Evolutionary conservation across 2,797 vertebrate genomes (phyloP).

Genomic region (Myotis findleyi): DNA sequence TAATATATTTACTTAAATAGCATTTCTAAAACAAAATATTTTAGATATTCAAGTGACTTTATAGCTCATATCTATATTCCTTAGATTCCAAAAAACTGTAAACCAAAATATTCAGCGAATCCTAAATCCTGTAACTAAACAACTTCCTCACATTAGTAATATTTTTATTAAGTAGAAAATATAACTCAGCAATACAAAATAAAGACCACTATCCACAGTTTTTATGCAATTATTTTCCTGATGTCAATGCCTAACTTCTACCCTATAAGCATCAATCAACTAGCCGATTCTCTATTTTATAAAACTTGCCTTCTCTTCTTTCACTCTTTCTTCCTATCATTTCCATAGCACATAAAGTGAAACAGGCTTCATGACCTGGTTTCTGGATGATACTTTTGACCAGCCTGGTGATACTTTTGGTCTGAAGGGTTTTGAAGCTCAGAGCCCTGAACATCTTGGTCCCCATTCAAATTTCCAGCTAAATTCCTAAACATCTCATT

Average conservation of each 20-base stretch:
- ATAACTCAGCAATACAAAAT: constrained; percentile 30
- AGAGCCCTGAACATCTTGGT: constrained; percentile 23
- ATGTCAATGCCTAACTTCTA: background rate
- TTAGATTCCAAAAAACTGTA: constrained; percentile 39
- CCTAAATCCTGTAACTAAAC: background rate
- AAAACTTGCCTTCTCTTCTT: constrained; percentile 9
- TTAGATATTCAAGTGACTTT: constrained; percentile 23
- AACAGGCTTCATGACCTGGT: background rate
- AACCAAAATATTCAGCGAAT: constrained; percentile 31
- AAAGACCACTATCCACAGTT: background rate
- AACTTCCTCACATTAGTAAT: background rate
- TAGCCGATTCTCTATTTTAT: background rate
- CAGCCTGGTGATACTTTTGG: background rate
- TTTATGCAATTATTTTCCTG: background rate
- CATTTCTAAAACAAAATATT: constrained; percentile 21
- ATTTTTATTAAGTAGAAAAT: background rate
- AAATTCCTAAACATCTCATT: constrained; percentile 45
- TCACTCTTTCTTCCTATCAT: background rate
- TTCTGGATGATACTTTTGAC: background rate
- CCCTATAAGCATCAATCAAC: background rate
- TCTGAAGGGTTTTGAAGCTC: constrained; percentile 4
- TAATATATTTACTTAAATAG: constrained; percentile 20
- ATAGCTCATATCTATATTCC: background rate
- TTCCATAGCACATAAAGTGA: background rate
- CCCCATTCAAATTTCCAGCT: background rate